Base-by-base conservation (phyloP, 35 echinoderm and acorn worm genomes). In the Anneissia japonica region DNA sequence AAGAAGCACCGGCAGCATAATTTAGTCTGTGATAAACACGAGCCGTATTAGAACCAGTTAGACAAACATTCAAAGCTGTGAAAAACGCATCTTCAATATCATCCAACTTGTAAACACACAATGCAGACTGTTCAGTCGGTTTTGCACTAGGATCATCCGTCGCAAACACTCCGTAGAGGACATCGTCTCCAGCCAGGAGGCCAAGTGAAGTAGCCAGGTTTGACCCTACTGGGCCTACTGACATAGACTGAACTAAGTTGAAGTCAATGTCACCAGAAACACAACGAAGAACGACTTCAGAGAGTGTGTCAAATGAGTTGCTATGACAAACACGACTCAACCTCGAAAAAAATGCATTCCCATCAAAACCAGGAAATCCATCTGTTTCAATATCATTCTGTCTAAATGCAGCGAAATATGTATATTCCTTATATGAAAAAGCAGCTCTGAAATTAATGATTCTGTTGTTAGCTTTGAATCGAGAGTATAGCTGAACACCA, bases 161-260 rank as follows among this genome's bases (percentile, higher is more conserved):
- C 9, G 84, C 36, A 86, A 86, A 86, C 74, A 77, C 84, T 32
- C 64, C 84, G 77, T 45, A 77, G 21, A 86, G 32, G 37, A 86
- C 74, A 28, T 36, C 21, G 11, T 86, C 32, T 31, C 75, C 84
- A 39, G 84, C 73, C 17, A 36, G 34, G 6, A 75, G 23, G 30
- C 84, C 84, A 23, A 86, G 74, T 76, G 84, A 86, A 29, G n/a
- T 31, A 35, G 84, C 84, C 21, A 86, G 43, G 37, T 86, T 74
- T 34, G 32, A 17, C 12, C 84, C 84, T 43, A 39, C 84, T 35
- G 73, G 74, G 30, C 84, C 74, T 17, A 86, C 37, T 37, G 74
- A 74, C 56, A 74, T 74, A 21, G 35, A 34, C 39, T 87, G 84
- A 32, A 86, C 74, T 34, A 86, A 45, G 35, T 74, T 86, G 84